A percentile compares a stretch with the other conserved stretches of the same genome.
phyloP scores from a whole-genome alignment of 2,797 vertebrate genomes.

The Sciurus carolinensis region DNA sequence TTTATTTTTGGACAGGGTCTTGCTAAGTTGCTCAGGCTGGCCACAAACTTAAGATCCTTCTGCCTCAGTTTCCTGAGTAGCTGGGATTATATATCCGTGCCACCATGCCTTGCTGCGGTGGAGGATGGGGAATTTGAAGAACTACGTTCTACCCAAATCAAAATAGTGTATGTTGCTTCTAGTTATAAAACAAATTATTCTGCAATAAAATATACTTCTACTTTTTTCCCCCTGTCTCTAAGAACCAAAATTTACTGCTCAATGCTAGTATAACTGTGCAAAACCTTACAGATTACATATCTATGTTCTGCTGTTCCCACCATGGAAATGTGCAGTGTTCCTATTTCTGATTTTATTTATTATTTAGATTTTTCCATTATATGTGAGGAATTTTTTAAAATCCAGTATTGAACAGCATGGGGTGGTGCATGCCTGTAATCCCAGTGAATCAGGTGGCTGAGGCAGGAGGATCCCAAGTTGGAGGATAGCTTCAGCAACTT shows the following conservation, averaged over 20 bases:
- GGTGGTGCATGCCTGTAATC: too few relatives aligned
- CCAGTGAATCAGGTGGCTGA: too few relatives aligned
- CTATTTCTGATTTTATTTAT: conserved; percentile 9
- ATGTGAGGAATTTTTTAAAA: background rate
- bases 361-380: conserved; percentile 37
- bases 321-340: background rate
- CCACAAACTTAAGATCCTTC: too few relatives aligned
- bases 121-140: background rate
- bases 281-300: background rate
- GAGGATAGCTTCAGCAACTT: too few relatives aligned
- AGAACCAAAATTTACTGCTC: background rate
- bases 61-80: too few relatives aligned
- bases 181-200: background rate
- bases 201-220: background rate
- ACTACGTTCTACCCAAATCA: background rate
- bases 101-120: too few relatives aligned
- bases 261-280: background rate
- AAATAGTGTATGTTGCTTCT: background rate
- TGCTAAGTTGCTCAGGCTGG: too few relatives aligned
- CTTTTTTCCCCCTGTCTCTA: background rate
- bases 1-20: too few relatives aligned
- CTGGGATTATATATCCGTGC: too few relatives aligned
- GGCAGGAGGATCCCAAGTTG: too few relatives aligned
- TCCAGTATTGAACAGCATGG: background rate
- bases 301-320: background rate